These are phyloP conservation scores for Furcula furcula DNA, from an alignment of 2,888 invertebrate genomes.

Conservation along the genomic window DNA sequence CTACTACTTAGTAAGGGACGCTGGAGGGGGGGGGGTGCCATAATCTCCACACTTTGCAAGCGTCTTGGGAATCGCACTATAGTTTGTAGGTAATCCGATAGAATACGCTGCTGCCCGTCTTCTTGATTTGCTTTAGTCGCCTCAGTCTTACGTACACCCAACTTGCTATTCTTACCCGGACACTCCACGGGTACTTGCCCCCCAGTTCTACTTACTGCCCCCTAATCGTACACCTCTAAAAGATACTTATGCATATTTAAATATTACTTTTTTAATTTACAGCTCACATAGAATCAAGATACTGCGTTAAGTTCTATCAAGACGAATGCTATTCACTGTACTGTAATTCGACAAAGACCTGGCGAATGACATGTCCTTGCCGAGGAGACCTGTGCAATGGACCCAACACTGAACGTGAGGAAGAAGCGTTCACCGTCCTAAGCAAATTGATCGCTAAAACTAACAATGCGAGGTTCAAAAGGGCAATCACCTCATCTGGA, in stretches of 20 bases:
- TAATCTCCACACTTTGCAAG: no score
- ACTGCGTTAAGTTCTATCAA: conserved; percentile 70
- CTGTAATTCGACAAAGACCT: conserved; percentile 66
- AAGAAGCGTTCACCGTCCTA: conserved; percentile 54
- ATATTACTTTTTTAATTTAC: conserved; percentile 21
- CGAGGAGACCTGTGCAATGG: conserved; percentile 71
- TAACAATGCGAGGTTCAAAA: conserved; percentile 32
- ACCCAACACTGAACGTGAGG: conserved; percentile 56
- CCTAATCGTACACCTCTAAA: no score
- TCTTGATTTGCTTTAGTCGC: no score
- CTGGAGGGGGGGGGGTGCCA: no score
- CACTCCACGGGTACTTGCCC: no score
- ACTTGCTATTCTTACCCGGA: no score
- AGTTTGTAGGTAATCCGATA: no score
- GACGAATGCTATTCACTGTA: conserved; percentile 70
- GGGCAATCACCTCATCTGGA: conserved; percentile 22
- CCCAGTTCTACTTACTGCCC: no score
- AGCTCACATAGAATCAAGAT: conserved; percentile 67
- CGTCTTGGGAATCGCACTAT: no score
- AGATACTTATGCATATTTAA: not conserved
- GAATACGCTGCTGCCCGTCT: no score
- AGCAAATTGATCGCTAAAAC: conserved; percentile 36
- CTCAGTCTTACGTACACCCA: no score
- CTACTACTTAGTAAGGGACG: no score
- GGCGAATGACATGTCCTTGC: conserved; percentile 71